Percentiles rank a stretch among this genome's conserved stretches.
Evolutionary conservation across 2,888 invertebrate genomes (phyloP).

Genomic region (Drosophila recens): DNA sequence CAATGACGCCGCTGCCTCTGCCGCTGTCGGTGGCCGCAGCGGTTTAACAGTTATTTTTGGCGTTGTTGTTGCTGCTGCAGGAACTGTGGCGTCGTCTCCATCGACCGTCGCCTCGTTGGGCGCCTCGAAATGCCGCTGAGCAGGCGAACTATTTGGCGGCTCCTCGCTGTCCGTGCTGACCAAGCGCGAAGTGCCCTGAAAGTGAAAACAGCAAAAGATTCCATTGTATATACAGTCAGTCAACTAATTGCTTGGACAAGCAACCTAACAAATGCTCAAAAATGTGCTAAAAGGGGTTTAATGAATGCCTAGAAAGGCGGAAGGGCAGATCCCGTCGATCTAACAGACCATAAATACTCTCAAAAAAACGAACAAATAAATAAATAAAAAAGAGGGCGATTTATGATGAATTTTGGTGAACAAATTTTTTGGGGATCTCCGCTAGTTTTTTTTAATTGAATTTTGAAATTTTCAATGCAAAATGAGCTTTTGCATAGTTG

Average conservation of each 20-base stretch:
- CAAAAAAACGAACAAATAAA: too few species aligned
- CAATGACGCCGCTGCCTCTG: conserved; percentile 9
- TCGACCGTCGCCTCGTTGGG: conserved; percentile 18
- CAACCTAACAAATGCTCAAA: too few species aligned
- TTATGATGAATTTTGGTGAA: too few species aligned
- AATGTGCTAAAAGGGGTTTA: too few species aligned
- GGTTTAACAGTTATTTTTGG: conserved; percentile 82
- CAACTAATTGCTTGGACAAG: neutral
- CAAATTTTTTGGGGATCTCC: too few species aligned
- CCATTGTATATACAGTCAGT: conserved; percentile 14
- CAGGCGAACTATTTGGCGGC: conserved; percentile 84
- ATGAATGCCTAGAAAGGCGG: too few species aligned
- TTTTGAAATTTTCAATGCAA: too few species aligned
- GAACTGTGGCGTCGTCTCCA: conserved; percentile 58
- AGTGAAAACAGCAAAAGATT: conserved; percentile 25
- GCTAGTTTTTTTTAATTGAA: too few species aligned
- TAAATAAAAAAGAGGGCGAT: too few species aligned
- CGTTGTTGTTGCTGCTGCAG: conserved; percentile 64
- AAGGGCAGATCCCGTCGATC: too few species aligned
- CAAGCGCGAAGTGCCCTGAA: conserved; percentile 88
- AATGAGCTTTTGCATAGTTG: too few species aligned
- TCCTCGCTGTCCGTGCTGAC: conserved; percentile 89
- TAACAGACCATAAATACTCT: too few species aligned
- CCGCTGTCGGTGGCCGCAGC: conserved; percentile 65
- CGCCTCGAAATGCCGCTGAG: conserved; percentile 53